Evolutionary conservation across 2,113 vertebrate genomes (phyloP), one percentile per base, ranked within the genome.

Genomic region (Melanocharis versteri): DNA sequence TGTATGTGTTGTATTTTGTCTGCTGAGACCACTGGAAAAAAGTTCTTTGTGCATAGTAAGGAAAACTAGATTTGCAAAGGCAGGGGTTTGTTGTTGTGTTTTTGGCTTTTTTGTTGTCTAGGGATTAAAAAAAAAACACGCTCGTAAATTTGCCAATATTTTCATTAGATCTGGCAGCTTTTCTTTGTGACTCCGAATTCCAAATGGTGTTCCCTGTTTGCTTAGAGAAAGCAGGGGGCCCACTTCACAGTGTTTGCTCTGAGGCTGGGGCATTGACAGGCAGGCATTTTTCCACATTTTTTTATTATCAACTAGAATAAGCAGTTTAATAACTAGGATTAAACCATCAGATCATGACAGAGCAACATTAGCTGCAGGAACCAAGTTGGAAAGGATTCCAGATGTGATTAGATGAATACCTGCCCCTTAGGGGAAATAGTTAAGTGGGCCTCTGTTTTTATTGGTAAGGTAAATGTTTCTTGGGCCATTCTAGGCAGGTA

Each of bases 301-400:
- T 94, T 96, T 94, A 80, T 95, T 96, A 95, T 98, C 96, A 95
- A 65, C 92, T 94, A 96, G 73, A 96, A 97, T 76, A 94, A 93
- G 70, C 89, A 96, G 50, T 96, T 90, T 96, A 94, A 96, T 93
- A 97, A 94, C 72, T 89, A 76, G 97, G 96, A 98, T 97, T 97
- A 98, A 98, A 94, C 93, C 80, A 95, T 97, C 96, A 97, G 53
- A 88, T 96, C 88, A 44, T 94, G 96, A 96, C 87, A 97, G 91
- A 95, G 53, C 83, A 86, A 84, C 84, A 91, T 97, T 95, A 97
- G 70, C 90, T 96, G 91, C 51, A 73, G 95, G 94, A 81, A 96
- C 83, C 45, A 56, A 77, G 72, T 40, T 92, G 66, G 86, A 94
- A 95, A 96, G 83, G 87, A 96, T 97, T 97, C 90, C 96, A 94